These are phyloP conservation scores for Leuciscus idus DNA, from an alignment of 2,113 vertebrate genomes.

Conservation along the genomic window DNA sequence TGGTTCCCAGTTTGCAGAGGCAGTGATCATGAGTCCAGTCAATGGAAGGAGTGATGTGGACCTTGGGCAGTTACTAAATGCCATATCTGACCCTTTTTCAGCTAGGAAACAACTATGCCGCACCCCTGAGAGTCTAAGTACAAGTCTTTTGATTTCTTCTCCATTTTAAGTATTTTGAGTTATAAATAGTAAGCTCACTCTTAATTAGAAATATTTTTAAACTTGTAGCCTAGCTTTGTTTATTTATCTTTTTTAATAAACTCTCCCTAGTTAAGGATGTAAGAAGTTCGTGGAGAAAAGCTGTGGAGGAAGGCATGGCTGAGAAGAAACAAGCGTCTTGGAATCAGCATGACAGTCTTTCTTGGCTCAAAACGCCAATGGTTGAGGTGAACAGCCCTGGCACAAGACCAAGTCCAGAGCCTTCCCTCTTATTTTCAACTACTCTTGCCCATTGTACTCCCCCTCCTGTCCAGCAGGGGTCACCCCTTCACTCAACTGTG, in stretches of 20 bases:
- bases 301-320: conserved; percentile 67
- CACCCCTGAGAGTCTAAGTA: conserved; percentile 89
- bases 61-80: conserved; percentile 74
- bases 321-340: conserved; percentile 51
- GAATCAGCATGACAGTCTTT: conserved; percentile 18
- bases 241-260: not conserved
- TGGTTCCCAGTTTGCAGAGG: conserved; percentile 79
- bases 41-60: conserved; percentile 59
- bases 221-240: no score
- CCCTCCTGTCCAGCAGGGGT: conserved; percentile 50
- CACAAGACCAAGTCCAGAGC: not conserved
- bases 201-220: not conserved
- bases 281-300: conserved; percentile 75
- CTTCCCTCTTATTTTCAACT: not conserved
- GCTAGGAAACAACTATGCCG: conserved; percentile 80
- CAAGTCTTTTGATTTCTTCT: conserved; percentile 59
- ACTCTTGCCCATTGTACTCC: conserved; percentile 8
- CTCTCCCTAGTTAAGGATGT: conserved; percentile 71
- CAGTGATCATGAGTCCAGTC: conserved; percentile 70
- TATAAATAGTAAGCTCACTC: not conserved
- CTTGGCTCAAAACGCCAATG: not conserved
- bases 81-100: conserved; percentile 81
- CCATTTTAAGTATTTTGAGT: not conserved
- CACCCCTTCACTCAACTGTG: conserved; percentile 47
- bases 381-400: not conserved